These are phyloP conservation scores for Haemorhous mexicanus DNA, from an alignment of 2,113 vertebrate species.

Conservation along the genomic window DNA sequence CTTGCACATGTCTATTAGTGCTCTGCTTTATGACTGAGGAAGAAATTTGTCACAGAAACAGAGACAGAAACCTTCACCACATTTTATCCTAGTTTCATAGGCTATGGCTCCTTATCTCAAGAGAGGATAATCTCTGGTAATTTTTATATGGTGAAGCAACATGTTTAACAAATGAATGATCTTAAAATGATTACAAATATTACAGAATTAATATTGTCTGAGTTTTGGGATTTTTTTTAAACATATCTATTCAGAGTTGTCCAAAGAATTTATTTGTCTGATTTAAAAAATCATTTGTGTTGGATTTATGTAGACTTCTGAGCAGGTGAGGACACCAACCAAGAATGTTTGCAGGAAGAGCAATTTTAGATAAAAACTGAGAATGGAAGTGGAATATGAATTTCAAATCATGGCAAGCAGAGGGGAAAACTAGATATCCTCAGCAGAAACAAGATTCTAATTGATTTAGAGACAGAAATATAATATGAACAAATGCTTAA, in stretches of 20 bases:
- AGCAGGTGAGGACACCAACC: neutral
- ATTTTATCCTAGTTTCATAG: neutral
- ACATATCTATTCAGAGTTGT: neutral
- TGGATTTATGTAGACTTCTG: neutral
- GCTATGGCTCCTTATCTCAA: neutral
- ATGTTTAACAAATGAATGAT: neutral
- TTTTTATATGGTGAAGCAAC: neutral
- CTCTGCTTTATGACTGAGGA: neutral
- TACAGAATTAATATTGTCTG: neutral
- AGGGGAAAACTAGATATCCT: neutral
- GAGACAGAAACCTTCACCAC: neutral
- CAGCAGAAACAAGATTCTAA: neutral
- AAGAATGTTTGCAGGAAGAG: neutral
- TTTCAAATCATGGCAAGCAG: neutral
- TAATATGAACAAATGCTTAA: neutral
- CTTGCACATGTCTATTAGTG: neutral
- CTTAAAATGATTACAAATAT: neutral
- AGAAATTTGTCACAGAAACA: conserved; percentile 10
- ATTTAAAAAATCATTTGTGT: neutral
- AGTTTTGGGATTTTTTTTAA: neutral
- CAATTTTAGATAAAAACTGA: neutral
- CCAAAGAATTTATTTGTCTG: neutral
- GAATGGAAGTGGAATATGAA: neutral
- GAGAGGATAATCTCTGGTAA: neutral
- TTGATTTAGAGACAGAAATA: neutral